phyloP scores from a whole-genome alignment of 2,888 invertebrate genomes.

The Rhagonycha lutea region DNA sequence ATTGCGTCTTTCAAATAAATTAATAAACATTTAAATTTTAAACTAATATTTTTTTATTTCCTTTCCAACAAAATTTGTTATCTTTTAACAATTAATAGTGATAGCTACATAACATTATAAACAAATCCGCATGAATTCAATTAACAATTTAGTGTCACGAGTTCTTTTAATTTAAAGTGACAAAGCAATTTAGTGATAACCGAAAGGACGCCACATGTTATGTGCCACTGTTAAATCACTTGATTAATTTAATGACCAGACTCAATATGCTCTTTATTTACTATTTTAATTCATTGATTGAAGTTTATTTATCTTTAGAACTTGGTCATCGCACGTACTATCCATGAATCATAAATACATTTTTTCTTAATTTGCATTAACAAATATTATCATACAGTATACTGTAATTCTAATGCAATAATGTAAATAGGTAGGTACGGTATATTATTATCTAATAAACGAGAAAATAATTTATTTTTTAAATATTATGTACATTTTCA shows the following conservation, averaged over 20 bases:
- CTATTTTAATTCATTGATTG: constrained; percentile 4
- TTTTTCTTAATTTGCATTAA: background rate
- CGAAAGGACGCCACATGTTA: constrained; percentile 14
- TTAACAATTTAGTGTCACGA: constrained; percentile 19
- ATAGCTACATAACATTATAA: constrained; percentile 7
- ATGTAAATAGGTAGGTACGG: too few species aligned
- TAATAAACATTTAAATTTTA: too few species aligned
- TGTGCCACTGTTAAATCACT: constrained; percentile 22
- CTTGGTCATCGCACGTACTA: background rate
- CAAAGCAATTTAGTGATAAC: background rate
- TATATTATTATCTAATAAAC: too few species aligned
- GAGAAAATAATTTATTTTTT: too few species aligned
- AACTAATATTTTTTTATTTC: too few species aligned
- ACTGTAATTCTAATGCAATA: too few species aligned
- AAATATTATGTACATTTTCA: too few species aligned
- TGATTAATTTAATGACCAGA: constrained; percentile 20
- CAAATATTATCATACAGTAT: background rate
- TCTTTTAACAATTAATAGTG: constrained; percentile 11
- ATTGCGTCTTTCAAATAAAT: too few species aligned
- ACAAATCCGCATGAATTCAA: constrained; percentile 15
- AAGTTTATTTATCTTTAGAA: background rate
- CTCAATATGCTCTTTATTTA: constrained; percentile 14
- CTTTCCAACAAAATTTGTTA: background rate
- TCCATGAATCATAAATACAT: background rate
- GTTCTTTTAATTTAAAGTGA: constrained; percentile 1